phyloP scores from a whole-genome alignment of 2,797 vertebrate species.

The Poeciliopsis infans region DNA sequence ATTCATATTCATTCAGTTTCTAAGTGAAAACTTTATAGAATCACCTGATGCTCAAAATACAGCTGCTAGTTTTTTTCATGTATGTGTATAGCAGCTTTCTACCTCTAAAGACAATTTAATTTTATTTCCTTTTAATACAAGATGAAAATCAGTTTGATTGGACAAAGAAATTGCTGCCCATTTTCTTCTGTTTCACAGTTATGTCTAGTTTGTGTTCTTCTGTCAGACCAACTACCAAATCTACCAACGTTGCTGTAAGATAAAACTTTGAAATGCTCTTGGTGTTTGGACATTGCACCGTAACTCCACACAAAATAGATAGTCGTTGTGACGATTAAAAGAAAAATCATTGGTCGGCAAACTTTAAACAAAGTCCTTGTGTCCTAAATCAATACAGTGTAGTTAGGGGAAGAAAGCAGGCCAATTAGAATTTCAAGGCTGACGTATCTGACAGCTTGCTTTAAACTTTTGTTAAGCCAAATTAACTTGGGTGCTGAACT shows the following conservation, averaged over 20 bases:
- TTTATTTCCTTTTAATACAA: not conserved
- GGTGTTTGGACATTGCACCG: not conserved
- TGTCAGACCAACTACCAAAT: not conserved
- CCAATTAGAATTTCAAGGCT: slow-evolving; percentile 34
- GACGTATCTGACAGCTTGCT: slow-evolving; percentile 35
- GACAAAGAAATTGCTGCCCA: not conserved
- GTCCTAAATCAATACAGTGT: slow-evolving; percentile 52
- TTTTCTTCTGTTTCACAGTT: not conserved
- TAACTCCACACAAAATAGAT: slow-evolving; percentile 3
- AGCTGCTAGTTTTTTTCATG: not conserved
- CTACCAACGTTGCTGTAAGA: not conserved
- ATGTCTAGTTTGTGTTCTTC: not conserved
- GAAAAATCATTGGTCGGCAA: slow-evolving; percentile 6
- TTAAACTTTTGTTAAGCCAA: not conserved
- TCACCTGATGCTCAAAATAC: not conserved
- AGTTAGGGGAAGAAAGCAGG: slow-evolving; percentile 40
- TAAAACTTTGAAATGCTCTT: not conserved
- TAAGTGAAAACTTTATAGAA: not conserved
- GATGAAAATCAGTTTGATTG: not conserved
- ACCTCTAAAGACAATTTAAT: not conserved
- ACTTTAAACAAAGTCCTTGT: slow-evolving; percentile 47
- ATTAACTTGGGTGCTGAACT: not conserved
- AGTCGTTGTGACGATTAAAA: not conserved
- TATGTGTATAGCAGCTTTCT: not conserved
- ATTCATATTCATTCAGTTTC: not conserved